Base-by-base conservation (phyloP, 2,888 invertebrate species). In the Petrolisthes cinctipes region DNA sequence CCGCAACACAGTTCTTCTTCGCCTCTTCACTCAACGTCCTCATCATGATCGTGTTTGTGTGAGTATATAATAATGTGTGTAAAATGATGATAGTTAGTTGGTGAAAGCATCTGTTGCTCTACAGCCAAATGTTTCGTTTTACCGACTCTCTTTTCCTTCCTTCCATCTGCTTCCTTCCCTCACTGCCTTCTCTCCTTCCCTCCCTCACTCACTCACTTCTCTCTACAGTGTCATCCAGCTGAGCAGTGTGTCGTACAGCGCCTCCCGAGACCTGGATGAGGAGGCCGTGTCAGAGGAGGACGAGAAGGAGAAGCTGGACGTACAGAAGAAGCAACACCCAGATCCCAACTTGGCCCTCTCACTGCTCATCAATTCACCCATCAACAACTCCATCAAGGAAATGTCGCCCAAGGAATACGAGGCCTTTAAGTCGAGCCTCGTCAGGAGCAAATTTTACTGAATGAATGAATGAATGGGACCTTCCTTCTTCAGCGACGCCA, bases 1-100 rank as follows among this genome's bases (percentile, higher is more conserved):
- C 88, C 17, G 81, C 85, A 0, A 85, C 88, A 5, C 88, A 88
- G 82, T 88, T 88, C 82, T 82, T 88, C 82, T 88, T 88, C 56
- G 88, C 82, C 7, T 75, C 88, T 9, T 53, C 66, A n/a, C 75
- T 88, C 82, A 88, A 82, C 71, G 82, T 85, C 37, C 73, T 82
- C 54, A 85, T 88, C 76, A 82, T 85, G 57, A 56, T 88, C 51
- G 54, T 82, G 9, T 88, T 85, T 78, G 51, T 79, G 88, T 88
- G 23, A 88, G 88, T 85, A 37, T 37, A 37, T 37, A 2, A 37
- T 37, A 37, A 37, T 37, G 37, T 37, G 9, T 68, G 68, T 37
- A 37, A 37, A 37, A 37, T 37, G 0, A 37, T 37, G 37, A 37
- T 37, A 37, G 37, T 37, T 37, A 37, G 37, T 37, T 37, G 37